Base-by-base conservation (phyloP, 2,113 vertebrate species). In the Nyctereutes procyonoides region DNA sequence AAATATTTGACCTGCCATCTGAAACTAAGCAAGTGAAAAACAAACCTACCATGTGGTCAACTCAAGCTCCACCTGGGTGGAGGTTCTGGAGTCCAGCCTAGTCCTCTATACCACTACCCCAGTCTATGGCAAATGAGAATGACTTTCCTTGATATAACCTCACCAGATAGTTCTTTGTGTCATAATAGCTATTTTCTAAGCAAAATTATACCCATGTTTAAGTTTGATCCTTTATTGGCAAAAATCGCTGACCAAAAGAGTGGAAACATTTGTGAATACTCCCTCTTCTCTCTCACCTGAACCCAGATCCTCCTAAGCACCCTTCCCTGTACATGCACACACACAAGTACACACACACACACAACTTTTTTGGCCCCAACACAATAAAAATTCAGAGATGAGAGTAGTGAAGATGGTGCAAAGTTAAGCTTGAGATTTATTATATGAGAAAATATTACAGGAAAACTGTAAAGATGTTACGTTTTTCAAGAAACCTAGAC, bases 11-110 rank as follows among this genome's bases (percentile, higher is more conserved):
- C 35, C 30, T 53, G 2, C 62, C 60, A 71, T 86, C 32, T 95
- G 71, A 97, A 97, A 85, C 77, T 77, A 77, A 97, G 28, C 8
- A 93, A 90, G 22, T 90, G 12, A 97, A 93, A 81, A 91, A 77
- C 13, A 55, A 79, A 79, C 58, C 24, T 77, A 76, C 53, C 8
- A 65, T 71, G 43, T 81, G 10, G 0, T 92, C 90, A 84, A 74
- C 38, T 96, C 58, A 94, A 79, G 48, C 26, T 94, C 22, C 81
- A 92, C 9, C 35, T 58, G 71, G 16, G 14, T 83, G 3, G 58
- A 88, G 16, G 15, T 89, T 35, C 79, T 77, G 2, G 30, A 63
- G 53, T 43, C 26, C 60, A 67, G 7, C 15, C 15, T 35, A 79
- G n/a, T 82, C n/a, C 51, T 86, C 90, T 35, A 71, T 1, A 93